Conservation (phyloP, 2,888 invertebrate genomes). For the Epirrhoe tristata region DNA sequence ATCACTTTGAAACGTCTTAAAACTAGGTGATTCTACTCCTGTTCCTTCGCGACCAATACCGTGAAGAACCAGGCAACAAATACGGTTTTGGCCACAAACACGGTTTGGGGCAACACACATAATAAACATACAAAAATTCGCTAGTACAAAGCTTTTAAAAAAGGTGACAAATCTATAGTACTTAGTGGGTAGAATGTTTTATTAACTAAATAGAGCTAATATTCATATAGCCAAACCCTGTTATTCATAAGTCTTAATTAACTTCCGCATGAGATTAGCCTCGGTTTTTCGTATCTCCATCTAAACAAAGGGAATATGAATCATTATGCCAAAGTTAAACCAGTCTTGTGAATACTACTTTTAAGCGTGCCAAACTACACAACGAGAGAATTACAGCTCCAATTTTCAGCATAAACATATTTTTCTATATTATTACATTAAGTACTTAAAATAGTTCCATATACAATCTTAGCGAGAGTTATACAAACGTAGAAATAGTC, state of each 20-base stretch:
- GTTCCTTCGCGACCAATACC: too few species aligned
- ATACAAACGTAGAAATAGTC: not conserved
- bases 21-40: too few species aligned
- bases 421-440: slow-evolving; percentile 23
- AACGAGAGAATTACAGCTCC: slow-evolving; percentile 30
- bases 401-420: slow-evolving; percentile 16
- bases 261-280: not conserved
- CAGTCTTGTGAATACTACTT: not conserved
- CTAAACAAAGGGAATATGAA: not conserved
- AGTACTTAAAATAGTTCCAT: slow-evolving; percentile 6
- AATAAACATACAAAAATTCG: too few species aligned
- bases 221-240: not conserved
- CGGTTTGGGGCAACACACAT: too few species aligned
- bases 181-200: not conserved
- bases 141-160: too few species aligned
- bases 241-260: not conserved
- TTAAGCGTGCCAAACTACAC: slow-evolving; percentile 17
- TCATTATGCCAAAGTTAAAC: not conserved
- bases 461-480: slow-evolving; percentile 11
- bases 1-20: too few species aligned
- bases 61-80: too few species aligned
- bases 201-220: not conserved
- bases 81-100: too few species aligned
- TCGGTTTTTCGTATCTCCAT: not conserved
- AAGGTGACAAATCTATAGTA: not conserved